Evolutionary conservation across 2,888 invertebrate species (phyloP).

Genomic region (Ophion obscuratus): DNA sequence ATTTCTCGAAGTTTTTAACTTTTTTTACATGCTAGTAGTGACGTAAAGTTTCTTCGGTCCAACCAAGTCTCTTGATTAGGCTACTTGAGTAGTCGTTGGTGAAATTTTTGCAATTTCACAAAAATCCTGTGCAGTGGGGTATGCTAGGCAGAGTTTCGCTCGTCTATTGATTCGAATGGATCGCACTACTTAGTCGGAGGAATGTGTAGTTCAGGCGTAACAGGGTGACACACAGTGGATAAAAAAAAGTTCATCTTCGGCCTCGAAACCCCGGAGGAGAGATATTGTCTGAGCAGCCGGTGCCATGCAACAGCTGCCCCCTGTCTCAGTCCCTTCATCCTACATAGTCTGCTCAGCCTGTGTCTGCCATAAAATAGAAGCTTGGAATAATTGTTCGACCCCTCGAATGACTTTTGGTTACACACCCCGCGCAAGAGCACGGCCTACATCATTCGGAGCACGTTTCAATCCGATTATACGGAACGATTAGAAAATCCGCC

Average conservation of each 20-base stretch:
- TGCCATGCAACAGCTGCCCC: conserved; percentile 80
- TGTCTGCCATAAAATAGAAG: conserved; percentile 71
- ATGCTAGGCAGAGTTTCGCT: too few species aligned
- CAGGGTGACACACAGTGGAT: conserved; percentile 39
- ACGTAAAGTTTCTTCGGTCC: too few species aligned
- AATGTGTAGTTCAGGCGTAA: conserved; percentile 23
- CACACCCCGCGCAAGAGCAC: conserved; percentile 33
- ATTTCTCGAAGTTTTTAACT: too few species aligned
- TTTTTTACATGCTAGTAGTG: too few species aligned
- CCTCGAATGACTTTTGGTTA: conserved; percentile 56
- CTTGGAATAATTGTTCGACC: conserved; percentile 74
- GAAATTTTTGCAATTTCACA: too few species aligned
- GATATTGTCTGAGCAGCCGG: conserved; percentile 81
- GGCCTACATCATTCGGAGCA: conserved; percentile 71
- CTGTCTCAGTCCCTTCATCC: conserved; percentile 37
- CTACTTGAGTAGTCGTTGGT: too few species aligned
- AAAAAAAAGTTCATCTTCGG: conserved; percentile 70
- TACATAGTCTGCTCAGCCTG: conserved; percentile 47
- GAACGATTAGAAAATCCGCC: conserved; percentile 61
- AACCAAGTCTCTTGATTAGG: too few species aligned
- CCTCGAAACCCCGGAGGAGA: conserved; percentile 75
- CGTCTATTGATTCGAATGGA: too few species aligned
- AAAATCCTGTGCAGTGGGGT: too few species aligned
- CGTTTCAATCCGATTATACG: conserved; percentile 74
- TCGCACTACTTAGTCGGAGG: neutral